These are phyloP conservation scores for Aix galericulata DNA, from an alignment of 2,113 vertebrate genomes.

Conservation along the genomic window DNA sequence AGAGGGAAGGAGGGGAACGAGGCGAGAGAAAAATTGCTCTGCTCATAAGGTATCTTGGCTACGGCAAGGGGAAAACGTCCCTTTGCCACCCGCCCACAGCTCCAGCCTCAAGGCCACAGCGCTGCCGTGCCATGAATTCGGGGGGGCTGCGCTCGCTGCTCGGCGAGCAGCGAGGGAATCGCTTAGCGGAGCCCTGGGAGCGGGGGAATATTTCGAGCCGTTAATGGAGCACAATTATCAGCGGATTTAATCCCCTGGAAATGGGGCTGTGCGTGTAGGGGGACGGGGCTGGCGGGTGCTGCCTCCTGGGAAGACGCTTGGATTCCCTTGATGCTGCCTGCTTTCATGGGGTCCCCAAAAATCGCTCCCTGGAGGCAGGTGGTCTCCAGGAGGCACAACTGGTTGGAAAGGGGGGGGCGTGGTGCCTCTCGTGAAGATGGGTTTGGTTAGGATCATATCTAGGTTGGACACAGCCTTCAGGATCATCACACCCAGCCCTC, in stretches of 20 bases:
- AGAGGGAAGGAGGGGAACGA: not conserved
- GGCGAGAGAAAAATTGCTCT: not conserved
- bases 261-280: not conserved
- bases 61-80: not conserved
- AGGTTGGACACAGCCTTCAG: too few relatives aligned
- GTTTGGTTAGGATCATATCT: too few relatives aligned
- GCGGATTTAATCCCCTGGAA: not conserved
- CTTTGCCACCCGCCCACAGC: not conserved
- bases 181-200: not conserved
- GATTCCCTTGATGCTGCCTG: too few relatives aligned
- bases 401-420: too few relatives aligned
- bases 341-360: too few relatives aligned
- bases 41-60: not conserved
- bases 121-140: not conserved
- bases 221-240: not conserved
- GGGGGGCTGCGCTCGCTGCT: not conserved
- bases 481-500: too few relatives aligned
- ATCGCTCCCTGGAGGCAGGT: too few relatives aligned
- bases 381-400: too few relatives aligned
- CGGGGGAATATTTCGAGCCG: not conserved
- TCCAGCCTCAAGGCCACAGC: not conserved
- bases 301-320: too few relatives aligned
- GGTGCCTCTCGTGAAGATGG: too few relatives aligned
- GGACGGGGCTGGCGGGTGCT: not conserved
- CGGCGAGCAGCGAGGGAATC: not conserved